Percentiles rank a stretch among this genome's conserved stretches.
Conservation (phyloP, 2,888 invertebrate species). For the Elmis aenea region DNA sequence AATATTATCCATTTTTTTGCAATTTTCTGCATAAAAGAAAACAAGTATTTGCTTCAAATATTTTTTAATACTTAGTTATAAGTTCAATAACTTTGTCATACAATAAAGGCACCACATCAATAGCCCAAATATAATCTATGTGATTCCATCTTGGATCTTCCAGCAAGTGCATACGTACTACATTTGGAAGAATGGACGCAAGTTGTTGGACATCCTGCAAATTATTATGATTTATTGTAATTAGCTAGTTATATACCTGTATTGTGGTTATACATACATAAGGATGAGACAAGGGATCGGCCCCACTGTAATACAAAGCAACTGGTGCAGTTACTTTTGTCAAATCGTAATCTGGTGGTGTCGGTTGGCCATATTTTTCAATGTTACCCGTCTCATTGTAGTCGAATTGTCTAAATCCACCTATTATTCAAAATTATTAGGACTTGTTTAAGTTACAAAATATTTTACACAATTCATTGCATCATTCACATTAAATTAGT, state of each 20-base stretch:
- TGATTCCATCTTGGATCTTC: too few relatives aligned
- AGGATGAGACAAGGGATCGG: too few relatives aligned
- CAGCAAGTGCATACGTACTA: slow-evolving; percentile 6
- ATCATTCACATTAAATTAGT: too few relatives aligned
- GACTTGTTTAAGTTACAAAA: too few relatives aligned
- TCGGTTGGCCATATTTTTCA: slow-evolving; percentile 18
- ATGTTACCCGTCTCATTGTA: slow-evolving; percentile 25
- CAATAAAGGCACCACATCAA: slow-evolving; percentile 3
- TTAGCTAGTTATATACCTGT: neutral
- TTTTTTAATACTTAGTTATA: neutral
- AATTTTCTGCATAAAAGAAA: too few relatives aligned
- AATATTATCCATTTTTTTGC: too few relatives aligned
- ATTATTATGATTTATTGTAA: neutral
- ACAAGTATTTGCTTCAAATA: too few relatives aligned
- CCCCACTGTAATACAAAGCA: slow-evolving; percentile 51
- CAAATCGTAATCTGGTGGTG: slow-evolving; percentile 44
- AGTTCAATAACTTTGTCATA: neutral
- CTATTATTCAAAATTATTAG: too few relatives aligned
- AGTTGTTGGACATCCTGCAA: slow-evolving; percentile 4
- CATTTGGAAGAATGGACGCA: slow-evolving; percentile 24
- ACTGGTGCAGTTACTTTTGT: slow-evolving; percentile 48
- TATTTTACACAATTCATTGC: too few relatives aligned
- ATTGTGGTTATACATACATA: too few relatives aligned
- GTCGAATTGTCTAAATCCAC: too few relatives aligned
- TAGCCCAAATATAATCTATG: slow-evolving; percentile 6